Base-by-base conservation (phyloP, 1,140 invertebrate species). In the Papilio helenus region DNA sequence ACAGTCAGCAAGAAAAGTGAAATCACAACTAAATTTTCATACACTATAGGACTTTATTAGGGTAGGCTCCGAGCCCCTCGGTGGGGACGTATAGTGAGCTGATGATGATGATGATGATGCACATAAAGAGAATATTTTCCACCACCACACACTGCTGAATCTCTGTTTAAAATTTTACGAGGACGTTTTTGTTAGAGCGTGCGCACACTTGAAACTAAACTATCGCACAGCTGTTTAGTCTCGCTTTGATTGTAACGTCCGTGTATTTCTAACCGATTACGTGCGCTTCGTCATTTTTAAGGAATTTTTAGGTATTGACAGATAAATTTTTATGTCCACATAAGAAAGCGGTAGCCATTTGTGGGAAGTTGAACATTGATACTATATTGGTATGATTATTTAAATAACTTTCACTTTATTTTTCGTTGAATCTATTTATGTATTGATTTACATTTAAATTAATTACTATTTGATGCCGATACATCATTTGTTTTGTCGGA, bases 261-360 rank as follows among this genome's bases (percentile, higher is more conserved):
- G 55, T 77, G 55, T 58, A 77, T 77, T 77, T 77, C 76, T 77
- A 77, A 77, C 76, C 76, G 76, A 77, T 77, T 77, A 77, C 76
- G 76, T 34, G 20, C 34, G 34, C 2, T 39, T 65, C 55, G 76
- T 77, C 76, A 77, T 77, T 65, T 20, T 58, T 77, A 23, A 61
- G 55, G 76, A 77, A 77, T 77, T 76, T 39, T 77, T 77, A 29
- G 34, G 76, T 58, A 42, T 42, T 29, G 72, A 74, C 46, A 29
- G 76, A 77, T 77, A 77, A 76, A 76, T 58, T 55, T 76, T 76
- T 61, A 77, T 29, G 39, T 65, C 51, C 29, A 44, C n/a, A 18
- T 29, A 34, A 18, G 76, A 77, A 39, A 77, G 55, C 26, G 76
- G 26, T 18, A 76, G 18, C 18, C 18, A 34, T 18, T 76, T 51